Base-by-base conservation (phyloP, 2,888 invertebrate genomes). In the Belgica antarctica region DNA sequence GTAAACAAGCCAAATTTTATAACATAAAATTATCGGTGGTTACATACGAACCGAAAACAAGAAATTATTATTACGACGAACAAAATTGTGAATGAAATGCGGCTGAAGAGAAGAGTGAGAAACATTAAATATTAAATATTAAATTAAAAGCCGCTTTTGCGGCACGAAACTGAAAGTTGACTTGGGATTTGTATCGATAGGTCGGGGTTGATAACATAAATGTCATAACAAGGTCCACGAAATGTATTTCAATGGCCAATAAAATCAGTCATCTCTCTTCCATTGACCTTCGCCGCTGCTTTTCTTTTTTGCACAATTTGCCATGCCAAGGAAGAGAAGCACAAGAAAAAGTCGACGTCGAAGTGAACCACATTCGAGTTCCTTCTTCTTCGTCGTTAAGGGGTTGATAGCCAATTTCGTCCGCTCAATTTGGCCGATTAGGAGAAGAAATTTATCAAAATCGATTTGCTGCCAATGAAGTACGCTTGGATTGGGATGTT, bases 231-330 rank as follows among this genome's bases (percentile, higher is more conserved):
- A 52, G 52, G 52, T 52, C 52, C 52, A 52, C 22, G 8, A 52
- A 22, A 52, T 15, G 4, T 41, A 41, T 41, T 52, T 52, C 52
- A 52, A 52, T 52, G 52, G 52, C 52, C 52, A 52, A 52, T 52
- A 52, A 52, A 52, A 52, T 52, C 52, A 52, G 52, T 52, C 52
- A 52, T 52, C 52, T 17, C 12, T 52, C 52, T 52, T 52, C 52
- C 52, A 52, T 52, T 52, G 52, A 52, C 52, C 52, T 52, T 52
- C 41, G 41, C 41, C 15, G n/a, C n/a, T 41, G 10, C 2, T 41
- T 41, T n/a, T n/a, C n/a, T n/a, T n/a, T n/a, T n/a, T n/a, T n/a
- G n/a, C n/a, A n/a, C n/a, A n/a, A n/a, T n/a, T n/a, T n/a, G n/a
- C n/a, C n/a, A n/a, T n/a, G n/a, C n/a, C n/a, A n/a, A n/a, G n/a